These are phyloP conservation scores for Ifrita kowaldi DNA, from an alignment of 2,113 vertebrate species.

Conservation along the genomic window DNA sequence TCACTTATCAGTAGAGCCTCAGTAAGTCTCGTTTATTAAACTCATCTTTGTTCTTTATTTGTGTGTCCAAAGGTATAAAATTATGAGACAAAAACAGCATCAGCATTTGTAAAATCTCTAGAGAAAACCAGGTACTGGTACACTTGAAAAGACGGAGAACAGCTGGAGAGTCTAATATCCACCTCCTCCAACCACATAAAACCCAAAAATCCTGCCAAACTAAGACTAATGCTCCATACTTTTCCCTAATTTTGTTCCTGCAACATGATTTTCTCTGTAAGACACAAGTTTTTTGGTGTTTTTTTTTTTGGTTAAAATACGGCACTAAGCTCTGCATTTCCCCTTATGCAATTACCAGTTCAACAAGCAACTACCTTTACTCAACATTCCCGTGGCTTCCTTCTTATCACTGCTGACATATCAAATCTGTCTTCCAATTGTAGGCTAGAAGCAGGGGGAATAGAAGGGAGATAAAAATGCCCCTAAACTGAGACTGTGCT, in stretches of 20 bases:
- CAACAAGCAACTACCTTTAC: not conserved
- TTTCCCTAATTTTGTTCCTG: not conserved
- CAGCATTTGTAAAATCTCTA: not conserved
- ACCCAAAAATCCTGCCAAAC: not conserved
- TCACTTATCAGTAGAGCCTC: not conserved
- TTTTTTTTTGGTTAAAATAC: not conserved
- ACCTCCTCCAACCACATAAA: not conserved
- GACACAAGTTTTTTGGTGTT: not conserved
- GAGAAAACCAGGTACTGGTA: not conserved
- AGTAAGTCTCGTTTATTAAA: conserved; percentile 1
- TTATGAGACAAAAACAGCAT: conserved; percentile 2
- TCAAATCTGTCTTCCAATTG: not conserved
- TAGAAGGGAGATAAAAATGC: not conserved
- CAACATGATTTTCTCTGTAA: not conserved
- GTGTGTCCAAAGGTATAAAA: not conserved
- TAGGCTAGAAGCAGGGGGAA: not conserved
- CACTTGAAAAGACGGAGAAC: not conserved
- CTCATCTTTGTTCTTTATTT: not conserved
- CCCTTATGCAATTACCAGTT: not conserved
- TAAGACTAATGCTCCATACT: not conserved
- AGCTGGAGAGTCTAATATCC: not conserved
- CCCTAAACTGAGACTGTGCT: not conserved
- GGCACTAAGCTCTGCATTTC: not conserved
- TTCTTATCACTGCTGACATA: not conserved
- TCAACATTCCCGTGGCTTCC: not conserved